phyloP scores from a whole-genome alignment of 2,797 vertebrate species.

The Myotis pilosus region DNA sequence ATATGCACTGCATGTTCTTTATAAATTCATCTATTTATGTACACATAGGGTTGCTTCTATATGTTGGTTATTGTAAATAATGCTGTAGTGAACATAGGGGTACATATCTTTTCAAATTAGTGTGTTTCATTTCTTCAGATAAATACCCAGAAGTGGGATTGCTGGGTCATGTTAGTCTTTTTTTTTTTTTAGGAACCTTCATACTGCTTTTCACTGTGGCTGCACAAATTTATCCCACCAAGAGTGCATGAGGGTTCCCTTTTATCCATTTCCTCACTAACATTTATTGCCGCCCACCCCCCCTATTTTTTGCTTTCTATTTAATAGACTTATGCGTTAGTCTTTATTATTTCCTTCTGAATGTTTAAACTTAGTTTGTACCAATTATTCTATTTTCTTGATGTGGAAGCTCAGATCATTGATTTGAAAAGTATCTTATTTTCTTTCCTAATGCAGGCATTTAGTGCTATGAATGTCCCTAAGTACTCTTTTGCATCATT shows the following conservation, averaged over 20 bases:
- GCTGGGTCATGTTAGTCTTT: too few species aligned
- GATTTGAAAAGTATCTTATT: not conserved
- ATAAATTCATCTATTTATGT: not conserved
- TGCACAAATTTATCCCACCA: not conserved
- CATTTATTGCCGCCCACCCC: not conserved
- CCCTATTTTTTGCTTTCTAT: not conserved
- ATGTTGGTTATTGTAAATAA: not conserved
- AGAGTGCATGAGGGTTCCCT: too few species aligned
- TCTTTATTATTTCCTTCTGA: not conserved
- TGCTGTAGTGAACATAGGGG: not conserved
- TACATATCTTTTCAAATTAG: not conserved
- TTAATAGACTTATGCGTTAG: not conserved
- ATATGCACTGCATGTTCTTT: not conserved
- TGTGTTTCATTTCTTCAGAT: not conserved
- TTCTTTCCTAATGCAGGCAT: not conserved
- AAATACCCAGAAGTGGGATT: not conserved
- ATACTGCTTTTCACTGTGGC: not conserved
- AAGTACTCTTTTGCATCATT: not conserved
- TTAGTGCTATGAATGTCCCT: not conserved
- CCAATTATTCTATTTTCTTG: not conserved
- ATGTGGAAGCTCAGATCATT: not conserved
- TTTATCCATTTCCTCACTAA: not conserved
- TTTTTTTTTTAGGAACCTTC: not conserved
- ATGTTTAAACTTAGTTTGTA: not conserved
- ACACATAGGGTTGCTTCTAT: not conserved